A percentile compares a stretch with the other conserved stretches of the same genome.
Evolutionary conservation across 2,888 invertebrate genomes (phyloP).

Genomic region (Rhodophaea formosa): DNA sequence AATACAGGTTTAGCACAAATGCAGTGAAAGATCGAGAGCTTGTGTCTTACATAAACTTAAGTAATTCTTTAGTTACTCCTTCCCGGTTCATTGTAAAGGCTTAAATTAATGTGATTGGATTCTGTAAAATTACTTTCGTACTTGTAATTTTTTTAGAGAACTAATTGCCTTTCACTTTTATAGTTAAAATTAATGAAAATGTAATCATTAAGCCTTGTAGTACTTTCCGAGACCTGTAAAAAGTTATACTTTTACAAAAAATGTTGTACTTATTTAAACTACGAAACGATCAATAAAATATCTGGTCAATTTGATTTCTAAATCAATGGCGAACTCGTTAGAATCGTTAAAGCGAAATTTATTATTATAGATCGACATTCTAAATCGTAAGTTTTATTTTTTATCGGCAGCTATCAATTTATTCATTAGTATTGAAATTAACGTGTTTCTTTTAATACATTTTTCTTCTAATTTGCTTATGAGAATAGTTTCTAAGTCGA

Average conservation of each 20-base stretch:
- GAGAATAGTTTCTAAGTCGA: no score
- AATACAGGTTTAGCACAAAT: slow-evolving; percentile 1
- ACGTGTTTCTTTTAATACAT: neutral
- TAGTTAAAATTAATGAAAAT: neutral
- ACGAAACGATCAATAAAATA: neutral
- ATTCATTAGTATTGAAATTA: neutral
- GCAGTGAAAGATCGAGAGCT: slow-evolving; percentile 5
- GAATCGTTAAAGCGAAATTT: slow-evolving; percentile 10
- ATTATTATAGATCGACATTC: neutral
- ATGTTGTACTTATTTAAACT: no score
- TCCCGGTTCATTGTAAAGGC: neutral
- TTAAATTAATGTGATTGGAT: neutral
- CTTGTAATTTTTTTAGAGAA: neutral
- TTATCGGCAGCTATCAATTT: neutral
- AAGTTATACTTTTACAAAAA: no score
- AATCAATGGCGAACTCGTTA: neutral
- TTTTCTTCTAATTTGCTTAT: neutral
- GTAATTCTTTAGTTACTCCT: neutral
- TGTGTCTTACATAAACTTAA: neutral
- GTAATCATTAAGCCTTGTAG: no score
- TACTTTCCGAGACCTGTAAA: no score
- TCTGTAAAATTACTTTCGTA: neutral
- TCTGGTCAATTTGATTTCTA: neutral
- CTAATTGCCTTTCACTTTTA: neutral
- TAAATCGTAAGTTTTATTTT: neutral